Base-by-base conservation (phyloP, 2,113 vertebrate genomes). In the Herpetotheres cachinnans region DNA sequence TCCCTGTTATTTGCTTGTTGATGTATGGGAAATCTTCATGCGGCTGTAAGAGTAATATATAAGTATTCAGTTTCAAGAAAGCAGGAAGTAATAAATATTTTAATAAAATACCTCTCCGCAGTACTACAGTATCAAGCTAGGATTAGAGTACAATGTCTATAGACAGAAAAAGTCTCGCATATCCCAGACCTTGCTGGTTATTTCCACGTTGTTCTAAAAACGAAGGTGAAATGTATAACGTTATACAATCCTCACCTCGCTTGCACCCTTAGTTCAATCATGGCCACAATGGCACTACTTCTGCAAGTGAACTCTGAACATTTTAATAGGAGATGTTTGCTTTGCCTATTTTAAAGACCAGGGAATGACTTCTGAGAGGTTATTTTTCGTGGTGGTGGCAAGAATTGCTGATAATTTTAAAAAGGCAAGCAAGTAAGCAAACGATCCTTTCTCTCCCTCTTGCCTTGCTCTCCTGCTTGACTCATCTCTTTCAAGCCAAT, bases 11-110 rank as follows among this genome's bases (percentile, higher is more conserved):
- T 74, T 24, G 36, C 46, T 85, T 5, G 1, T 81, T 74, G 82
- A 67, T 67, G 34, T 65, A 62, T 42, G 66, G 69, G 70, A 73
- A 85, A 78, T 29, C 50, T 85, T 94, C 59, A 42, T 78, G 89
- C 1, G 13, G 29, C 58, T 73, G 63, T 42, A 38, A 76, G 56
- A 18, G n/a, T 26, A 78, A 59, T 63, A 67, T 3, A 36, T 29
- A 89, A 40, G 62, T 73, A 70, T 86, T 95, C 38, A 26, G 36
- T 94, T 96, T 93, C 87, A 95, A 85, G 67, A 91, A 94, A 88
- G 89, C 89, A 94, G 93, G 93, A 97, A 94, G 70, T 24, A 93
- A 94, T 85, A 94, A 94, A 95, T 90, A 94, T 88, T 97, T 96
- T 80, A 50, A 78, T 86, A 79, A 90, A 95, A 90, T 86, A 84